A percentile compares a stretch with the other conserved stretches of the same genome.
These are phyloP conservation scores for Henricia sp. DNA, from an alignment of 53 echinoderm and acorn worm genomes.

Conservation along the genomic window DNA sequence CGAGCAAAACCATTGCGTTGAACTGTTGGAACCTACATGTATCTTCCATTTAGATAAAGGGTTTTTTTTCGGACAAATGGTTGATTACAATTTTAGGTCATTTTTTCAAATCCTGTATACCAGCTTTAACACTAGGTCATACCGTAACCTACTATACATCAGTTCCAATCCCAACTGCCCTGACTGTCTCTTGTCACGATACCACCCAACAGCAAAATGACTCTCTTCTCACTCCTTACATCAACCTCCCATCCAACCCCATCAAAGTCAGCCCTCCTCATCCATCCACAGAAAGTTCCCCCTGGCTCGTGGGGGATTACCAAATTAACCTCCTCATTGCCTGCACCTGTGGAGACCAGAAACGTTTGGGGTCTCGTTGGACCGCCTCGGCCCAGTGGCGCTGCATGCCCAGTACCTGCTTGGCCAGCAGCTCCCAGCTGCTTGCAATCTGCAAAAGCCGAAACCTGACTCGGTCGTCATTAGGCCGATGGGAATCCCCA, in stretches of 20 bases:
- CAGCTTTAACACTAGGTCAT: too few species aligned
- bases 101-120: too few species aligned
- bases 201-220: too few species aligned
- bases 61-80: too few species aligned
- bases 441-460: conserved; percentile 38
- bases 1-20: too few species aligned
- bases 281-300: neutral
- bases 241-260: neutral
- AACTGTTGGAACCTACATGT: too few species aligned
- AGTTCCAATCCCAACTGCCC: neutral
- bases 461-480: conserved; percentile 38
- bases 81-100: too few species aligned
- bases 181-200: neutral
- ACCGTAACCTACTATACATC: too few species aligned
- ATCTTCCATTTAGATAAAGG: too few species aligned
- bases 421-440: neutral
- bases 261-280: conserved; percentile 11
- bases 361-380: neutral
- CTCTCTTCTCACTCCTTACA: neutral
- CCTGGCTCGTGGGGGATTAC: conserved; percentile 16
- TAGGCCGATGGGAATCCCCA: conserved; percentile 1
- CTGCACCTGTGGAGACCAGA: conserved; percentile 41
- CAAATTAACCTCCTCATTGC: conserved; percentile 55
- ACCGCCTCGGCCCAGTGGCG: neutral
- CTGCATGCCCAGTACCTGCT: conserved; percentile 7